Conservation (phyloP, 2,888 invertebrate genomes). For the Andrena marginata region DNA sequence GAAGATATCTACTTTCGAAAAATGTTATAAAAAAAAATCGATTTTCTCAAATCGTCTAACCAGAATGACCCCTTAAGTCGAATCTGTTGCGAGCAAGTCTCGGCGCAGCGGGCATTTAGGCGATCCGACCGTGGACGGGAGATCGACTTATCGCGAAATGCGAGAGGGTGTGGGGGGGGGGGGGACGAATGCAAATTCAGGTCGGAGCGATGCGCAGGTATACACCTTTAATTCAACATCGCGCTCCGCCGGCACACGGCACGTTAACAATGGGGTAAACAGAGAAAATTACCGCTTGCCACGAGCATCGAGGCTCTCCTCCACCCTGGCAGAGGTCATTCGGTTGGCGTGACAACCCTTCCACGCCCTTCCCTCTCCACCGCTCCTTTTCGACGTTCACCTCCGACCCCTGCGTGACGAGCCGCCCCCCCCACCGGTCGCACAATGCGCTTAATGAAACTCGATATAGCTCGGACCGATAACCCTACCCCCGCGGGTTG, state of each 20-base stretch:
- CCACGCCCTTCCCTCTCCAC: slow-evolving; percentile 50
- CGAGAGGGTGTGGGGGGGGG: background rate
- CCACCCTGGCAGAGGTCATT: slow-evolving; percentile 68
- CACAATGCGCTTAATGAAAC: slow-evolving; percentile 80
- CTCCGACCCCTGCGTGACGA: slow-evolving; percentile 59
- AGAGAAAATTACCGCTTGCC: slow-evolving; percentile 76
- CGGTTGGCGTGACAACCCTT: slow-evolving; percentile 68
- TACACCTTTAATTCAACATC: slow-evolving; percentile 44
- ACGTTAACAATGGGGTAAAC: slow-evolving; percentile 74
- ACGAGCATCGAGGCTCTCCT: slow-evolving; percentile 55
- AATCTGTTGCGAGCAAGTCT: background rate
- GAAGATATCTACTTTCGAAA: too few relatives aligned
- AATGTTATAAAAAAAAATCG: too few relatives aligned
- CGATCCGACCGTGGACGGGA: background rate
- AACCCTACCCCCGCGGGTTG: slow-evolving; percentile 57
- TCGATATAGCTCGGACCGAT: slow-evolving; percentile 72
- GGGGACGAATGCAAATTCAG: slow-evolving; percentile 18
- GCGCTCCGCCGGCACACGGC: slow-evolving; percentile 25
- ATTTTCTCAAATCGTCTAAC: too few relatives aligned
- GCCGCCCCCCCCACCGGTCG: slow-evolving; percentile 41
- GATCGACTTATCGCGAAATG: slow-evolving; percentile 26
- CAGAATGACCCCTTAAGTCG: background rate
- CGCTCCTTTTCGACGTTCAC: slow-evolving; percentile 47
- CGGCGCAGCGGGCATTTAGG: background rate
- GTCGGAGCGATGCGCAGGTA: slow-evolving; percentile 15